Base-by-base conservation (phyloP, 1,140 invertebrate genomes). In the Macrobrachium rosenbergii region DNA sequence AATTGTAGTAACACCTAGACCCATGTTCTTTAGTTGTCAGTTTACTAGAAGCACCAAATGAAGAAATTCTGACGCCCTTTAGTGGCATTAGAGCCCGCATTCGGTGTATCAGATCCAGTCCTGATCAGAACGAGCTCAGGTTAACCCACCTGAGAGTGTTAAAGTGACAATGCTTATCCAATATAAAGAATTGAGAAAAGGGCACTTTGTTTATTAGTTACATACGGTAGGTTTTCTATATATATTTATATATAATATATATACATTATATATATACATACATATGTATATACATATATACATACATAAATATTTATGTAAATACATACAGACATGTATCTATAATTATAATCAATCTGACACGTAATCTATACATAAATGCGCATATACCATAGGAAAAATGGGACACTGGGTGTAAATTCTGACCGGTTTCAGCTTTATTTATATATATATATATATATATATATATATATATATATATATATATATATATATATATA, bases 401-500 rank as follows among this genome's bases (percentile, higher is more conserved):
- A 77, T 0, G 58, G 8, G 6, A 75, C 69, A 28, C 69, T 17
- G 3, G 0, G 5, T 17, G 16, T 28, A 21, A 21, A 75, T 7
- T 28, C 43, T 28, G 16, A 37, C 43, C 16, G 37, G 16, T 58
- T 78, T 8, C 16, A n/a, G n/a, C 43, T 19, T 19, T 17, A 52
- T 78, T 60, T 59, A 78, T 78, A 78, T 78, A 78, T 78, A 78
- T 58, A 78, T 78, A 59, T 78, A 78, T 78, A 78, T 78, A 78
- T 78, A 78, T 78, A 78, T 52, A 78, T 52, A 78, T 52, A 78
- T 78, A 78, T 78, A 78, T 78, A 78, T 78, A 78, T 78, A 60
- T 78, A 60, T 78, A 78, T 78, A 78, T 78, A 78, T 78, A 78
- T 78, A 78, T 78, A 78, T 78, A 78, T 78, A 78, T 78, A 60